Evolutionary conservation across 2,888 invertebrate genomes (phyloP).

Genomic region (Trachelus troglodyta): DNA sequence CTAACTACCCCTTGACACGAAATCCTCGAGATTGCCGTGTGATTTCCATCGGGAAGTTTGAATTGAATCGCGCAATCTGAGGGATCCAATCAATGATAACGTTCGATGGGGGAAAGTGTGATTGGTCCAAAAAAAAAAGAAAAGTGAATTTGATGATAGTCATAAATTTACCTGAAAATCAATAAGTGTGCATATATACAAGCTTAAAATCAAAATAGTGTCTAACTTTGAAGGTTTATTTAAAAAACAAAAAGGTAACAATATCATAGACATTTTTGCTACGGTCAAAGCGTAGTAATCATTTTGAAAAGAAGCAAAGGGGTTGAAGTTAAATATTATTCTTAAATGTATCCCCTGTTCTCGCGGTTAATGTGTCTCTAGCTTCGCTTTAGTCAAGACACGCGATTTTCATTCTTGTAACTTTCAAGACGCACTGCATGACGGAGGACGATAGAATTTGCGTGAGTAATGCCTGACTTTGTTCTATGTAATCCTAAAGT

Average conservation of each 20-base stretch:
- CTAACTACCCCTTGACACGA: conserved; percentile 56
- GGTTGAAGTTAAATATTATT: background rate
- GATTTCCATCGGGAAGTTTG: conserved; percentile 58
- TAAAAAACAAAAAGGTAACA: background rate
- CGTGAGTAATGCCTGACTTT: conserved; percentile 25
- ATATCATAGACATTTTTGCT: background rate
- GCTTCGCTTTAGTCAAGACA: conserved; percentile 5
- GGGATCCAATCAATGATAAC: background rate
- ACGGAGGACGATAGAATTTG: conserved; percentile 13
- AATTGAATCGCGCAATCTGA: conserved; percentile 42
- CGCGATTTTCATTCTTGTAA: conserved; percentile 30
- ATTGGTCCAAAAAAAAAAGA: background rate
- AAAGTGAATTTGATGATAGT: background rate
- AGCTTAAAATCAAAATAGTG: background rate
- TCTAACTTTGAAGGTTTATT: background rate
- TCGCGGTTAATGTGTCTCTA: background rate
- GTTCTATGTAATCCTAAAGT: background rate
- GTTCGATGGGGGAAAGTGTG: background rate
- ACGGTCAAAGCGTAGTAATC: background rate
- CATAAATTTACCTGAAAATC: background rate
- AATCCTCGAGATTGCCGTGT: conserved; percentile 48
- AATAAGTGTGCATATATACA: background rate
- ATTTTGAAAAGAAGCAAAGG: background rate
- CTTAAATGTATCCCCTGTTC: background rate
- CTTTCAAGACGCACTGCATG: conserved; percentile 15